These are phyloP conservation scores for Sebastes cheni DNA, from an alignment of 2,797 vertebrate species.

Conservation along the genomic window DNA sequence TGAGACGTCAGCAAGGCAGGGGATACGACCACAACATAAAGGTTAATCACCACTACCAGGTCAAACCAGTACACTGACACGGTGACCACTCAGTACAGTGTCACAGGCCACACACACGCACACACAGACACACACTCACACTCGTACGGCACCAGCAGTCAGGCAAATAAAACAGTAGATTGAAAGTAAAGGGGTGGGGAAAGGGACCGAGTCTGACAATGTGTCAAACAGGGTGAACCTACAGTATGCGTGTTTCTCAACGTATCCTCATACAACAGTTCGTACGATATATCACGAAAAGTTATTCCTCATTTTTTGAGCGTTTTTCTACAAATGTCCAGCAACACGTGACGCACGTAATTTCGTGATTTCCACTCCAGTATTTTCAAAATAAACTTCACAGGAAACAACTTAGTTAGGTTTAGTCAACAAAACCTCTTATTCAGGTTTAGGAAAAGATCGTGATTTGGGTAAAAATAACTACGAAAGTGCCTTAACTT, in stretches of 20 bases:
- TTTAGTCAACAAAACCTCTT: too few species aligned
- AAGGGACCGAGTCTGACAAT: slow-evolving; percentile 24
- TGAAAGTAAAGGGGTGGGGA: slow-evolving; percentile 35
- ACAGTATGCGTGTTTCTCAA: not conserved
- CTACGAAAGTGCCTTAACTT: too few species aligned
- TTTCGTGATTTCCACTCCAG: too few species aligned
- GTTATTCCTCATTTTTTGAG: too few species aligned
- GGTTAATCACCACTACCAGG: slow-evolving; percentile 52
- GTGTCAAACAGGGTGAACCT: slow-evolving; percentile 21
- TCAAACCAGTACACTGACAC: slow-evolving; percentile 62
- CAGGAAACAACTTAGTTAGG: too few species aligned
- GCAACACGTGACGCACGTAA: too few species aligned
- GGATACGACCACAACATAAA: slow-evolving; percentile 66
- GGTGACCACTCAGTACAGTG: slow-evolving; percentile 61
- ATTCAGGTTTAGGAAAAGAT: too few species aligned
- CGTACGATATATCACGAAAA: too few species aligned
- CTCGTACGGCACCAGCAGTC: slow-evolving; percentile 58
- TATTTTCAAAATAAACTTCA: too few species aligned
- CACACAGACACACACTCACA: slow-evolving; percentile 4
- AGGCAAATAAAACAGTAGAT: slow-evolving; percentile 51
- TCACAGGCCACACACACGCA: slow-evolving; percentile 43
- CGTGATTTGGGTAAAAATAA: too few species aligned
- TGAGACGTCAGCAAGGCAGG: slow-evolving; percentile 58
- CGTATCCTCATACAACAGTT: too few species aligned
- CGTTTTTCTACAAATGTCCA: too few species aligned